Percentiles rank a stretch among this genome's conserved stretches.
Conservation (phyloP, 2,113 vertebrate genomes). For the Ceyx melanurus region DNA sequence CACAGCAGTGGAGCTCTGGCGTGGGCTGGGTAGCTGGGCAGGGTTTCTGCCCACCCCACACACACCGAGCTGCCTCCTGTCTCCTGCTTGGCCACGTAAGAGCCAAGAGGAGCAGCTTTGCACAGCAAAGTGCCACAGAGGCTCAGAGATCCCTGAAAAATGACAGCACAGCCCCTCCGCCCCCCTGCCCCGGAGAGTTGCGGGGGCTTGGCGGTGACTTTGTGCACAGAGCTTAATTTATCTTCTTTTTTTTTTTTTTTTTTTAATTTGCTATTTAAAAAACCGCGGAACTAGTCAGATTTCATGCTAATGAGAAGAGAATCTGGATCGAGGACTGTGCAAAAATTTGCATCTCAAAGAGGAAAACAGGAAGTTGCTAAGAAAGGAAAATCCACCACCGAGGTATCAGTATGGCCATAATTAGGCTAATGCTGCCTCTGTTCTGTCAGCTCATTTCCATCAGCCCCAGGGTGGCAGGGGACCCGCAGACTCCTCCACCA, state of each 20-base stretch:
- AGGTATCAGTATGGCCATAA: slow-evolving; percentile 35
- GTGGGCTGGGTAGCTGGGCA: background rate
- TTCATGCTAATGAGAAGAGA: slow-evolving; percentile 69
- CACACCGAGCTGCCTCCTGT: background rate
- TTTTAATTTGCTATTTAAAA: slow-evolving; percentile 39
- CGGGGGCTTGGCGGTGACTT: background rate
- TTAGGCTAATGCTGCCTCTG: slow-evolving; percentile 53
- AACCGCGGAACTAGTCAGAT: slow-evolving; percentile 53
- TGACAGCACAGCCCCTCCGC: background rate
- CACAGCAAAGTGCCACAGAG: background rate
- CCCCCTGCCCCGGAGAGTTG: background rate
- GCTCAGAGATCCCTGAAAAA: background rate
- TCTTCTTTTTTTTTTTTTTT: background rate
- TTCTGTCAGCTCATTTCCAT: slow-evolving; percentile 47
- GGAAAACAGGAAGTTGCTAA: slow-evolving; percentile 61
- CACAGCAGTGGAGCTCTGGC: too few relatives aligned
- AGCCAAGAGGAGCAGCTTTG: background rate
- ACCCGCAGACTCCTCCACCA: background rate
- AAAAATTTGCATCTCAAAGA: slow-evolving; percentile 74
- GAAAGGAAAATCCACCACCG: slow-evolving; percentile 47
- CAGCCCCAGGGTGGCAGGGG: slow-evolving; percentile 27
- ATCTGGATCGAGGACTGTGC: slow-evolving; percentile 63
- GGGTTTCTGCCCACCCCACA: background rate
- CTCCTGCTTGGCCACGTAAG: background rate
- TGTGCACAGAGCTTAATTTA: background rate